These are phyloP conservation scores for Creontiades dilutus DNA, from an alignment of 2,888 invertebrate genomes.

Conservation along the genomic window DNA sequence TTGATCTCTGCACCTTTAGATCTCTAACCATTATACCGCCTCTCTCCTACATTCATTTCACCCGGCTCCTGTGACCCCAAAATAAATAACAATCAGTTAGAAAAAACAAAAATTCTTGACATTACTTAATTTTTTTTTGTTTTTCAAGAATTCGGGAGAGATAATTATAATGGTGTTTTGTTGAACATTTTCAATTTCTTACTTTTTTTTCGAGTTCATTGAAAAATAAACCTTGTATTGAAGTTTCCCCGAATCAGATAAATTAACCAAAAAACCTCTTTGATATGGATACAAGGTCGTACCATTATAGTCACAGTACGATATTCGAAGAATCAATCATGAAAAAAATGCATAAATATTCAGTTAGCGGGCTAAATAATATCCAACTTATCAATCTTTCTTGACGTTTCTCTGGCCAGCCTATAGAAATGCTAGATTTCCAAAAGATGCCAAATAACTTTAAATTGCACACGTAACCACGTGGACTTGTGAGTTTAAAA, in stretches of 20 bases:
- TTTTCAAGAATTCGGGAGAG: not conserved
- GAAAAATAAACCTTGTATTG: not conserved
- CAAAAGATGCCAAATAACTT: too few species aligned
- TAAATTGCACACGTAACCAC: too few species aligned
- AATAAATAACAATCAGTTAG: constrained; percentile 69
- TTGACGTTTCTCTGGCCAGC: too few species aligned
- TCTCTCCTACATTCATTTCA: constrained; percentile 66
- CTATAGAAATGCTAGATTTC: too few species aligned
- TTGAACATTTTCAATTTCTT: constrained; percentile 5
- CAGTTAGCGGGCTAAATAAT: too few species aligned
- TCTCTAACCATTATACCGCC: constrained; percentile 62
- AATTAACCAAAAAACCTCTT: too few species aligned
- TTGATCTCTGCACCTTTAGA: constrained; percentile 63
- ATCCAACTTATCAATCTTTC: too few species aligned
- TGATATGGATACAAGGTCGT: too few species aligned
- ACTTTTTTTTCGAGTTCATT: not conserved
- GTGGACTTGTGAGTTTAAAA: too few species aligned
- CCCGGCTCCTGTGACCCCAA: constrained; percentile 71
- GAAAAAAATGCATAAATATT: too few species aligned
- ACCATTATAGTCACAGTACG: too few species aligned
- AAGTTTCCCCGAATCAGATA: not conserved
- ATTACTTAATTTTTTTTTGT: not conserved
- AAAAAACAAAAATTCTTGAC: constrained; percentile 51
- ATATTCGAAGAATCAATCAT: too few species aligned
- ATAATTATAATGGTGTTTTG: not conserved